Percentiles rank a stretch among this genome's conserved stretches.
Evolutionary conservation across 2,113 vertebrate species (phyloP).

Genomic region (Aspidoscelis tigris): DNA sequence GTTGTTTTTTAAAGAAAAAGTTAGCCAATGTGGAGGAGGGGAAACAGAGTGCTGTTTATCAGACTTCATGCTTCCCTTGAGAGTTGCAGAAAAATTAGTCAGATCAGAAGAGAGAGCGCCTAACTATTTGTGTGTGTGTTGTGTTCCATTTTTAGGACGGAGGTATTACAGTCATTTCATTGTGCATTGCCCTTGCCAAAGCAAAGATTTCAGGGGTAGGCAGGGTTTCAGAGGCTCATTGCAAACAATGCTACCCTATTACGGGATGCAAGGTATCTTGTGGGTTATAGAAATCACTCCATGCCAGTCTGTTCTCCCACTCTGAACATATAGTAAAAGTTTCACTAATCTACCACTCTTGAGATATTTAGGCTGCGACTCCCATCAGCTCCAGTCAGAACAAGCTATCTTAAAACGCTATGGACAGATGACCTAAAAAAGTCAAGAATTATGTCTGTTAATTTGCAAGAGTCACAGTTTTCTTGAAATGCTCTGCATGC

Average conservation of each 20-base stretch:
- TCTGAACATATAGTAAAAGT: no score
- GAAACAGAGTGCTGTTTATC: conserved; percentile 64
- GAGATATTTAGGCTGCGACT: no score
- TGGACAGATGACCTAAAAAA: not conserved
- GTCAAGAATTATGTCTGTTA: not conserved
- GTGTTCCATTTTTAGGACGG: not conserved
- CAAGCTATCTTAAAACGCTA: no score
- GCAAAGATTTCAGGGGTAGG: not conserved
- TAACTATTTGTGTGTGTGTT: conserved; percentile 10
- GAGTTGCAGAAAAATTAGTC: conserved; percentile 61
- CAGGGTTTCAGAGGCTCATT: not conserved
- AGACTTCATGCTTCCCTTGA: conserved; percentile 58
- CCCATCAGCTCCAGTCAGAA: no score
- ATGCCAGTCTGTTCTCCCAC: not conserved
- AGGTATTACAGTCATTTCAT: not conserved
- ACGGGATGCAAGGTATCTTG: not conserved
- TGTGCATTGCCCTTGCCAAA: not conserved
- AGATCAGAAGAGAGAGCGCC: conserved; percentile 52
- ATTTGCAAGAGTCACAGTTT: not conserved
- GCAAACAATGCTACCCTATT: not conserved
- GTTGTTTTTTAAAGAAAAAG: conserved; percentile 36
- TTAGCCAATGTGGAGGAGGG: conserved; percentile 57
- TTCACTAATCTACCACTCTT: no score
- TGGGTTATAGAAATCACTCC: not conserved
- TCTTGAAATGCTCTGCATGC: not conserved